Conservation (phyloP, 37 sponge, comb jelly and placozoan genomes). For the Mnemiopsis leidyi region DNA sequence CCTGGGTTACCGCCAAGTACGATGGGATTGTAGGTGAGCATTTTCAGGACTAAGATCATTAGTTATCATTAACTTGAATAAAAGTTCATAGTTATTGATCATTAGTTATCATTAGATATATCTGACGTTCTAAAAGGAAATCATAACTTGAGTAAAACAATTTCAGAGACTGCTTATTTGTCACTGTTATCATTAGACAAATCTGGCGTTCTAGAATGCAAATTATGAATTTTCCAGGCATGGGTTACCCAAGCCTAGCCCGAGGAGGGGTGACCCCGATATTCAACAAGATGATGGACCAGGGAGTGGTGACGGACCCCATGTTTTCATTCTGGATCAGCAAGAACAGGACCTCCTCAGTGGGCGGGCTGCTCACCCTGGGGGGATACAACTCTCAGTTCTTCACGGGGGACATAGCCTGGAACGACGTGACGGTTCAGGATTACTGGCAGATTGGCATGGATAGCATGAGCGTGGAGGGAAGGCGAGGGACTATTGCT, state of each 20-base stretch:
- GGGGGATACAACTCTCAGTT: conserved; percentile 18
- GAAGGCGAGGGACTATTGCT: neutral
- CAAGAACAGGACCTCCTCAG: conserved; percentile 2
- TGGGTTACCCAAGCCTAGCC: neutral
- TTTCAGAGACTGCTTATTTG: too few species aligned
- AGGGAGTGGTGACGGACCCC: neutral
- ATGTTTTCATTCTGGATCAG: conserved; percentile 29
- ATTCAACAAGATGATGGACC: neutral
- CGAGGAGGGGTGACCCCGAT: conserved; percentile 1
- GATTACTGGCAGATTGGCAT: conserved; percentile 5
- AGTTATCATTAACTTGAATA: neutral
- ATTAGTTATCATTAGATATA: too few species aligned
- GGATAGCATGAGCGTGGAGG: neutral
- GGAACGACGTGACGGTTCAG: neutral
- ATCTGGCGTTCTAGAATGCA: too few species aligned
- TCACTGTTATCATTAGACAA: too few species aligned
- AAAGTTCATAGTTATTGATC: too few species aligned
- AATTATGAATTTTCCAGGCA: neutral
- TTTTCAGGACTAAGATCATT: neutral
- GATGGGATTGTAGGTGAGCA: conserved; percentile 4
- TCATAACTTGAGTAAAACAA: too few species aligned
- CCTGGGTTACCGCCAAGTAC: conserved; percentile 19
- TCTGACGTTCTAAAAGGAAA: too few species aligned
- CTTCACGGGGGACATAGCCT: neutral
- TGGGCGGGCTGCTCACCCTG: neutral